These are phyloP conservation scores for Drosophila setifemur DNA, from an alignment of 1,140 invertebrate genomes.

Conservation along the genomic window DNA sequence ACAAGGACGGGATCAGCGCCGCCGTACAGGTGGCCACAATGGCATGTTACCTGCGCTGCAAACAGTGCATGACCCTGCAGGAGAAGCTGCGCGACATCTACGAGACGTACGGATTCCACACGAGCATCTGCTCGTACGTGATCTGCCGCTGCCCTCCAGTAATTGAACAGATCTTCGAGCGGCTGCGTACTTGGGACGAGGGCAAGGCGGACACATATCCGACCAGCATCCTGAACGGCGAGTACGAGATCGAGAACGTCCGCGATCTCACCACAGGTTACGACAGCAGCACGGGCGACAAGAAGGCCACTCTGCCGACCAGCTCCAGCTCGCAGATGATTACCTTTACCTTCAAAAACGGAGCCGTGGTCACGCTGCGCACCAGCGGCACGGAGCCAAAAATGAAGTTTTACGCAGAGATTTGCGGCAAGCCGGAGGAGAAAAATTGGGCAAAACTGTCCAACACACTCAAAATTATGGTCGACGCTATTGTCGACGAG, in stretches of 20 bases:
- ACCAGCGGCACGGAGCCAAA: conserved; percentile 99
- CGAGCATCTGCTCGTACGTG: conserved; percentile 94
- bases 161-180: conserved; percentile 91
- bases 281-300: conserved; percentile 89
- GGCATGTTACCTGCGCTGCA: conserved; percentile 88
- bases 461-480: conserved; percentile 88
- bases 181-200: conserved; percentile 89
- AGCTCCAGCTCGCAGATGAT: conserved; percentile 95
- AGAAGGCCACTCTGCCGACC: conserved; percentile 89
- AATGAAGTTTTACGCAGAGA: conserved; percentile 98
- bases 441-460: conserved; percentile 88
- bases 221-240: conserved; percentile 86
- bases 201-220: conserved; percentile 87
- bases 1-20: conserved; percentile 98
- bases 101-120: conserved; percentile 92
- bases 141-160: conserved; percentile 90
- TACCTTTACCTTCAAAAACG: conserved; percentile 96
- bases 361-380: conserved; percentile 92
- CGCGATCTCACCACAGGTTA: conserved; percentile 95
- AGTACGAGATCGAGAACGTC: conserved; percentile 89
- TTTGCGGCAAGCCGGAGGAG: conserved; percentile 88
- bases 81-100: conserved; percentile 93
- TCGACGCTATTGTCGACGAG: conserved; percentile 89
- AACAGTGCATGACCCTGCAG: conserved; percentile 86
- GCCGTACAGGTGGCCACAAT: conserved; percentile 91